Percentiles rank a stretch among this genome's conserved stretches.
Evolutionary conservation across 2,888 invertebrate genomes (phyloP).

Genomic region (Idaea biselata): DNA sequence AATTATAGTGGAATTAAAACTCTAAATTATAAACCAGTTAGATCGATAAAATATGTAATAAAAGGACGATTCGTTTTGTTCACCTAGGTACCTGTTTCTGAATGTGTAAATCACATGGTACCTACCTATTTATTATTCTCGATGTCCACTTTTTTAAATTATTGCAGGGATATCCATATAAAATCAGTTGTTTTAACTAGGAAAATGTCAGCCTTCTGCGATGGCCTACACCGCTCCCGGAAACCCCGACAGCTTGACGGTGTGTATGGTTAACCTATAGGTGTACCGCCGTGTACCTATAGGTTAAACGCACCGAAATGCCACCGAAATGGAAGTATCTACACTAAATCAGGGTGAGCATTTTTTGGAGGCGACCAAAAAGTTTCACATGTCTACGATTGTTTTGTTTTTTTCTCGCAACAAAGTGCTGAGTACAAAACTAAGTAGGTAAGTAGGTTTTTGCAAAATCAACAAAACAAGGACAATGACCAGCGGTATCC

Average conservation of each 20-base stretch:
- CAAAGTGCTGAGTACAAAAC: conserved; percentile 28
- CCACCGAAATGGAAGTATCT: no score
- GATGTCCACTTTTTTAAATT: no score
- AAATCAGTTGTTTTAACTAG: no score
- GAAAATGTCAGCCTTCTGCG: no score
- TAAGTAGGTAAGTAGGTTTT: conserved; percentile 26
- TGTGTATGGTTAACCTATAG: no score
- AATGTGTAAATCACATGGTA: neutral
- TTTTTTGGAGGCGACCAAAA: conserved; percentile 22
- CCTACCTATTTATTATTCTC: no score
- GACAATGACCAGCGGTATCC: conserved; percentile 31
- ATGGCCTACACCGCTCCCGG: no score
- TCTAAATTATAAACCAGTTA: neutral
- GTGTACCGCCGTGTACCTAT: no score
- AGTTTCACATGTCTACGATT: conserved; percentile 27
- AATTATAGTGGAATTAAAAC: neutral
- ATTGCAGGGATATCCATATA: no score
- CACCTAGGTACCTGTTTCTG: conserved; percentile 10
- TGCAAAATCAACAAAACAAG: conserved; percentile 27
- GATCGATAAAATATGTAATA: neutral
- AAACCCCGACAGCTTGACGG: no score
- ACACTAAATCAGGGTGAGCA: conserved; percentile 30
- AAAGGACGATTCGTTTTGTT: conserved; percentile 6
- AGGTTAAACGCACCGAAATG: no score
- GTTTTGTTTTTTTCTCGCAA: conserved; percentile 31